A percentile compares a stretch with the other conserved stretches of the same genome.
These are phyloP conservation scores for Chiloscyllium plagiosum DNA, from an alignment of 2,113 vertebrate genomes.

Conservation along the genomic window DNA sequence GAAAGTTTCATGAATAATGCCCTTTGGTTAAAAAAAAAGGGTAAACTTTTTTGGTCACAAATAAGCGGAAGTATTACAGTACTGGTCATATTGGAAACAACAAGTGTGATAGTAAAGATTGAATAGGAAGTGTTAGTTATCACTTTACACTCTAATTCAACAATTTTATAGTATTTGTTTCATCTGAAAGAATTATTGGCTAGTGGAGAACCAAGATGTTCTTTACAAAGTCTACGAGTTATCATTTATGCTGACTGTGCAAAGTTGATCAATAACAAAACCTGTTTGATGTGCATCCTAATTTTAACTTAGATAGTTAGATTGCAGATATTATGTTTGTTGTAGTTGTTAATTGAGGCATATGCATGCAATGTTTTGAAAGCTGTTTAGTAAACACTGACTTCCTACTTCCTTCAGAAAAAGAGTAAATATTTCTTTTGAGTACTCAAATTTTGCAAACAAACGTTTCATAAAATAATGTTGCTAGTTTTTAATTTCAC, in stretches of 20 bases:
- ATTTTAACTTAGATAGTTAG: neutral
- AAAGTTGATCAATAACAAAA: neutral
- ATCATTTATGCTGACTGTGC: neutral
- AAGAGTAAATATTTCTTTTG: neutral
- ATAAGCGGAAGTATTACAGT: constrained; percentile 5
- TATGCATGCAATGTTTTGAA: neutral
- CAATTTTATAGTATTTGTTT: neutral
- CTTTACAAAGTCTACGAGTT: neutral
- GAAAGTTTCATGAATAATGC: constrained; percentile 46
- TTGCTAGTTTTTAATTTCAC: neutral
- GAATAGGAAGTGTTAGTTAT: neutral
- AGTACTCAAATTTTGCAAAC: constrained; percentile 38
- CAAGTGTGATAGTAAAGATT: neutral
- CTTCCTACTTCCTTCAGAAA: neutral
- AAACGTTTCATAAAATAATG: neutral
- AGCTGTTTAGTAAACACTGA: neutral
- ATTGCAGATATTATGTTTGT: neutral
- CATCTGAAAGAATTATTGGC: neutral
- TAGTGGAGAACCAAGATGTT: neutral
- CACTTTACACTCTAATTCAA: neutral
- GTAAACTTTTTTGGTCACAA: constrained; percentile 40
- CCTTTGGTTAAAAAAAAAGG: constrained; percentile 51
- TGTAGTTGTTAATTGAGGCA: neutral
- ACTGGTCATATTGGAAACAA: neutral
- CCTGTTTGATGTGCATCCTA: neutral